A percentile compares a stretch with the other conserved stretches of the same genome.
phyloP scores from a whole-genome alignment of 2,797 vertebrate species.

The Phaenicophaeus curvirostris region DNA sequence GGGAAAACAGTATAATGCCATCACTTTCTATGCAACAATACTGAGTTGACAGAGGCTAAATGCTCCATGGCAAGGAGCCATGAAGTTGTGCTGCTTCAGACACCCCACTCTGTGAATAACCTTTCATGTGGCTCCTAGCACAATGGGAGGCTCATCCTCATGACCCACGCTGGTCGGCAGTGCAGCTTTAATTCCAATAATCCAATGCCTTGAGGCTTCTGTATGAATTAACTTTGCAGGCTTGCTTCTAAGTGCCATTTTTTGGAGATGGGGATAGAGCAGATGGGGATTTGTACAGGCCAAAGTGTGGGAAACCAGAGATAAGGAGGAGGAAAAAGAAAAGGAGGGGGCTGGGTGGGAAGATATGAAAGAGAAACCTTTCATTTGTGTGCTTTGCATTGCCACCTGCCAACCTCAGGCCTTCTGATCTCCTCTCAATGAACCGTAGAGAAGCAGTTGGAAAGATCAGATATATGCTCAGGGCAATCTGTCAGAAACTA shows the following conservation, averaged over 20 bases:
- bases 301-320: constrained; percentile 7
- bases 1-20: background rate
- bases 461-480: constrained; percentile 43
- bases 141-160: background rate
- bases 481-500: constrained; percentile 60
- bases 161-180: fast-evolving
- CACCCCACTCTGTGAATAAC: background rate
- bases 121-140: background rate
- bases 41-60: background rate
- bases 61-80: background rate
- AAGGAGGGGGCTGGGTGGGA: no score
- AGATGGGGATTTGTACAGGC: constrained; percentile 48
- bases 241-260: constrained; percentile 4
- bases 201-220: background rate
- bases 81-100: background rate
- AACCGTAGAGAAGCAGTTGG: constrained; percentile 16
- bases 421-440: constrained; percentile 57
- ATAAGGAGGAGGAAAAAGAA: background rate
- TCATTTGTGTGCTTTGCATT: constrained; percentile 25
- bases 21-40: background rate
- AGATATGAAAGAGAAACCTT: background rate
- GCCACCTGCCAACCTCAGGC: constrained; percentile 30
- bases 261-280: background rate
- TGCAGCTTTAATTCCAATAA: background rate
- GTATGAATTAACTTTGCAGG: background rate